Base-by-base conservation (phyloP, 37 sponge, comb jelly and placozoan genomes). In the Aplysina aerophoba region DNA sequence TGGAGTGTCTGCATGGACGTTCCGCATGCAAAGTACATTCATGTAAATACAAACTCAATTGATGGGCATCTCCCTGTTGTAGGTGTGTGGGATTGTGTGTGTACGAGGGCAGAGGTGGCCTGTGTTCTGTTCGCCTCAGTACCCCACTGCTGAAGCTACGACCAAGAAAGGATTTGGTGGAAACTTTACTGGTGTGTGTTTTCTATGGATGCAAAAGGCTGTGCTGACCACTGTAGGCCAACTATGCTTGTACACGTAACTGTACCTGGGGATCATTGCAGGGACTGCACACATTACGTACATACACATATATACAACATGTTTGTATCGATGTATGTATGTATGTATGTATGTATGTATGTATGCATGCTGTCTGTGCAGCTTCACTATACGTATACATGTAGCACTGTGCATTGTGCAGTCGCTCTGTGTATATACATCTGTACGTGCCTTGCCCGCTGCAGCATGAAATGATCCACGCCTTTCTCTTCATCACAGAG, bases 401-500 rank as follows among this genome's bases (percentile, higher is more conserved):
- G 50, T n/a, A n/a, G 12, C 73, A 17, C 65, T n/a, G 21, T 84
- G 37, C 41, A 53, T 55, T 44, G 50, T 8, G 8, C 8, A 44
- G 50, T 8, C 8, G 50, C 8, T 44, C 50, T n/a, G n/a, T n/a
- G n/a, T n/a, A n/a, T n/a, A 44, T 8, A 44, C 3, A 11, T 3
- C 6, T 8, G 50, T 44, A 3, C 8, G 50, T 44, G 50, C 8
- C 8, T 8, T 8, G 8, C 50, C 3, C 50, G 8, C 59, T 65
- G 19, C 74, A 97, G 94, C 99, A 99, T 55, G 99, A 99, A 81
- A 99, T 99, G 99, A 99, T 99, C 19, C 99, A 99, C 80, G 99
- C 99, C 27, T 95, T 81, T 50, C 93, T 99, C 41, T 99, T 99
- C 81, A 95, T 99, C 34, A 95, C 95, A 57, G 87, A 95, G 21